Evolutionary conservation across 2,113 vertebrate genomes (phyloP).

Genomic region (Gymnarchus niloticus): DNA sequence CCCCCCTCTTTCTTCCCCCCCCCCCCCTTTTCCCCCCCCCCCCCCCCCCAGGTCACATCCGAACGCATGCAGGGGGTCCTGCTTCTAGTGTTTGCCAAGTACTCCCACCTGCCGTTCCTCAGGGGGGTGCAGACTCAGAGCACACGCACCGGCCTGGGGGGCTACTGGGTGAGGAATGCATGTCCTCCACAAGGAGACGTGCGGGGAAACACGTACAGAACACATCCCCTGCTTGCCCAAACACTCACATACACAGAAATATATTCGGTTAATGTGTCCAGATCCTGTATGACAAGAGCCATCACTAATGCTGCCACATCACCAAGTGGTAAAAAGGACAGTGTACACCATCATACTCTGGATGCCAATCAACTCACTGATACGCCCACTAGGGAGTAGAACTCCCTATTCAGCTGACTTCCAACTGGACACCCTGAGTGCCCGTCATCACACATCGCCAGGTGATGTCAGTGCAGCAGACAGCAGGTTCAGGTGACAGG

Average conservation of each 20-base stretch:
- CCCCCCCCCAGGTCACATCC: constrained; percentile 73
- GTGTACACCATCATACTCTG: not conserved
- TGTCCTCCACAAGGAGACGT: constrained; percentile 31
- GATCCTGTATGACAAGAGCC: not conserved
- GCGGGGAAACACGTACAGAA: too few species aligned
- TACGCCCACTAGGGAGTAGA: not conserved
- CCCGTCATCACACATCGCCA: constrained; percentile 29
- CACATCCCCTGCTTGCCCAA: not conserved
- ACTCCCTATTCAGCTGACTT: not conserved
- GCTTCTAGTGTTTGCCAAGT: constrained; percentile 86
- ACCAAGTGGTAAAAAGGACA: not conserved
- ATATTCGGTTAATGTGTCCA: not conserved
- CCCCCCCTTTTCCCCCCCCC: not conserved
- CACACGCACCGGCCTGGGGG: constrained; percentile 79
- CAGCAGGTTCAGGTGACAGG: not conserved
- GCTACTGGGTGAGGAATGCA: constrained; percentile 67
- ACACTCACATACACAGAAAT: not conserved
- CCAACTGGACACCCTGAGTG: not conserved
- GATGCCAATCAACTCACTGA: not conserved
- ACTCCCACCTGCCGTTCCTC: constrained; percentile 81
- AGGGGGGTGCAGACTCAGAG: constrained; percentile 81
- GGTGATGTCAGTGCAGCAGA: constrained; percentile 40
- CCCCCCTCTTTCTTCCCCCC: not conserved
- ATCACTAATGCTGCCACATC: not conserved
- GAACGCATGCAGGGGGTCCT: constrained; percentile 95